Evolutionary conservation across 2,797 vertebrate genomes (phyloP).

Genomic region (Xerus rutilus): DNA sequence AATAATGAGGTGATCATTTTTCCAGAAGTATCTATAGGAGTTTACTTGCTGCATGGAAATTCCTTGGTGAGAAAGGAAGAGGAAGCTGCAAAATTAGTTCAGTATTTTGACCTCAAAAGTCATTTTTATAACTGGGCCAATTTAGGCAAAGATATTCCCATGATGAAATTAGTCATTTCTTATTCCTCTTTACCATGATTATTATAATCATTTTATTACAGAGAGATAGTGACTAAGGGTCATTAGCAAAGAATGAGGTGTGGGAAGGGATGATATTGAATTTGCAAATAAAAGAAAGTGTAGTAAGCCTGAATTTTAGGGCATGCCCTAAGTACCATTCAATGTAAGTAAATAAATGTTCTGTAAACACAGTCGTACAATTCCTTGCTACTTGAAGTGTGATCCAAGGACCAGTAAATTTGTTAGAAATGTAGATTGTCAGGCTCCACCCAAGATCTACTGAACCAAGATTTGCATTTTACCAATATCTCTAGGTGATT

Average conservation of each 20-base stretch:
- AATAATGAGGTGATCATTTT: not conserved
- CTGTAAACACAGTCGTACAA: not conserved
- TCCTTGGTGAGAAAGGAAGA: not conserved
- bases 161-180: not conserved
- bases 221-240: not conserved
- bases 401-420: not conserved
- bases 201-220: not conserved
- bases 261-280: not conserved
- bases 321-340: not conserved
- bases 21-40: not conserved
- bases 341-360: not conserved
- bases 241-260: not conserved
- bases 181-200: not conserved
- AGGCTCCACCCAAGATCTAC: not conserved
- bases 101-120: not conserved
- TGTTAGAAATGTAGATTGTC: not conserved
- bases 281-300: not conserved
- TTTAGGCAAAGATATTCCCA: not conserved
- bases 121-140: not conserved
- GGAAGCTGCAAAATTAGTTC: not conserved
- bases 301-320: not conserved
- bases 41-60: not conserved
- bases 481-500: not conserved
- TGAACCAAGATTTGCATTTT: constrained; percentile 13
- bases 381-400: not conserved